Evolutionary conservation across 1,140 invertebrate species (phyloP).

Genomic region (Zaprionus vittiger): DNA sequence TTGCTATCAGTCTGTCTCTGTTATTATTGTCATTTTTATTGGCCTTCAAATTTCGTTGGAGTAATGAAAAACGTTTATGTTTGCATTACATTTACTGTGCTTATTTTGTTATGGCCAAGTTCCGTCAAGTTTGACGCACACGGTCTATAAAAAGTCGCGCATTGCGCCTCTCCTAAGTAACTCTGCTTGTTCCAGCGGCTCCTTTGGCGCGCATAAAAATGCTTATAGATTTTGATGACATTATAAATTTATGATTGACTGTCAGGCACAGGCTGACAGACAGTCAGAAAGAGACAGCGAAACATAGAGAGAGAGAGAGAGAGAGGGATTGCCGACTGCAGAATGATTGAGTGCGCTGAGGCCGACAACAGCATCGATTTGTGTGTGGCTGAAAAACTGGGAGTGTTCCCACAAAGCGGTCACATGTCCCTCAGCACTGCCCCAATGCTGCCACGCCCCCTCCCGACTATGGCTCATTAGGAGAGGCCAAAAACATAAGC

Average conservation of each 20-base stretch:
- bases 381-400: background rate
- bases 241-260: conserved; percentile 73
- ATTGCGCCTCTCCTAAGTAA: conserved; percentile 32
- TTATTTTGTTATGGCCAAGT: conserved; percentile 59
- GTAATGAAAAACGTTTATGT: conserved; percentile 80
- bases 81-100: conserved; percentile 63
- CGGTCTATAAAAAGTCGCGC: conserved; percentile 53
- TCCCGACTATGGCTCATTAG: conserved; percentile 37
- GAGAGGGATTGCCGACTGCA: background rate
- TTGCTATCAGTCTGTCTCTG: background rate
- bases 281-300: background rate
- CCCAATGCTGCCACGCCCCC: conserved; percentile 17
- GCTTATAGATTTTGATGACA: conserved; percentile 58
- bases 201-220: conserved; percentile 46
- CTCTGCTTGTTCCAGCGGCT: background rate
- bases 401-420: conserved; percentile 18
- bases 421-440: conserved; percentile 14
- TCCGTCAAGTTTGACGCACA: conserved; percentile 61
- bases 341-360: background rate
- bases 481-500: conserved; percentile 34
- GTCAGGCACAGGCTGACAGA: background rate
- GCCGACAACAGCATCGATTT: conserved; percentile 47
- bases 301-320: background rate
- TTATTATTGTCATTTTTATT: conserved; percentile 80
- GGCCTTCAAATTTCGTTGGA: conserved; percentile 61